Evolutionary conservation across 1,140 invertebrate genomes (phyloP).

Genomic region (Brachionus paranguensis): DNA sequence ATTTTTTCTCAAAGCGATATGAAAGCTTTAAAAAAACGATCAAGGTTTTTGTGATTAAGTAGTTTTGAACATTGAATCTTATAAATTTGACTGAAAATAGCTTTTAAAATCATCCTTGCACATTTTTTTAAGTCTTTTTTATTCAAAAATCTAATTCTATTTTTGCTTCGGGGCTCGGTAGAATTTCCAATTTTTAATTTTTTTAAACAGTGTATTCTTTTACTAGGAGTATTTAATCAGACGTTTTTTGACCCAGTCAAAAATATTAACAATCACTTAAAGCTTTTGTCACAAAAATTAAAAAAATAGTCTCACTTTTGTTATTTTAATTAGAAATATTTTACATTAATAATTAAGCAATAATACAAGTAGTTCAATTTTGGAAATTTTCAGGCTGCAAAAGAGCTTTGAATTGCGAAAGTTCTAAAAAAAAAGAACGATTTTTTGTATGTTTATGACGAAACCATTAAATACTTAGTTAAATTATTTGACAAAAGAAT

Average conservation of each 20-base stretch:
- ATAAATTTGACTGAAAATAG: neutral
- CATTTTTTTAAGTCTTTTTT: neutral
- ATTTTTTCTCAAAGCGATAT: neutral
- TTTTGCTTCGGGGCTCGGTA: neutral
- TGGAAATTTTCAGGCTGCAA: neutral
- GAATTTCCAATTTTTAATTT: neutral
- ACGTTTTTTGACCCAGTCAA: constrained; percentile 1
- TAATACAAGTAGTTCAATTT: neutral
- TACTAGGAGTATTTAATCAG: neutral
- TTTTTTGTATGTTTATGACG: neutral
- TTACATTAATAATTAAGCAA: neutral
- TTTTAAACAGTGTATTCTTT: neutral
- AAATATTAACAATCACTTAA: neutral
- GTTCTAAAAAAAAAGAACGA: neutral
- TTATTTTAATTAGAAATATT: neutral
- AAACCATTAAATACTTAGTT: neutral
- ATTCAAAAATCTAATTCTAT: neutral
- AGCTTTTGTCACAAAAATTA: neutral
- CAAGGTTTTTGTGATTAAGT: neutral
- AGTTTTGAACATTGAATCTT: neutral
- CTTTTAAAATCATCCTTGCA: neutral
- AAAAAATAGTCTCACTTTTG: neutral
- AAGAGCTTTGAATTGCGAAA: neutral
- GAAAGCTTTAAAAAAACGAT: neutral
- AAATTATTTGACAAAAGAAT: neutral